Evolutionary conservation across 2,797 vertebrate genomes (phyloP), one percentile per base, ranked within the genome.

Genomic region (Cynodonichthys magdalenae): DNA sequence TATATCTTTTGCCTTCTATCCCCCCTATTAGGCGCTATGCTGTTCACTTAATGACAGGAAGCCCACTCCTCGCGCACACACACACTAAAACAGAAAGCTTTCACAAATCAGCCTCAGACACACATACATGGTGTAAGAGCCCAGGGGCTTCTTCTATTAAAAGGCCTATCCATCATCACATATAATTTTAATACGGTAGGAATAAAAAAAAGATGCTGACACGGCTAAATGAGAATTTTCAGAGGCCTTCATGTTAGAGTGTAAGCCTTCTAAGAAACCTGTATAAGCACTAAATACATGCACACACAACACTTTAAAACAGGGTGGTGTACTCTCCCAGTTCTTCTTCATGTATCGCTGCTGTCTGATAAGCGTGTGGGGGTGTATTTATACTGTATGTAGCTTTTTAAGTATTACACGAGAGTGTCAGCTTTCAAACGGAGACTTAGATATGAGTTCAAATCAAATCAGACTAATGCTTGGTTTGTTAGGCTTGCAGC

Each of bases 131-230:
- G 39, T 81, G 27, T 71, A 68, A 65, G 56, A 76, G 82, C 83
- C 79, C 49, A 49, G 63, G 74, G 79, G 69, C 65, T 81, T 54
- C 69, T 63, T 80, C 80, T 86, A 86, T 87, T 87, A 90, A 82
- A 71, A 71, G 79, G 61, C 71, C 74, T 74, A 82, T 88, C 86
- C 82, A 87, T 88, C 89, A 87, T 84, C 79, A 71, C 83, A 87
- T 88, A 58, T 86, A 74, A 90, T 81, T 89, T 89, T 88, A 82
- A 88, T 87, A 82, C 7, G 41, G 64, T 31, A 64, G 51, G 68
- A 75, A 81, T 75, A 79, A 88, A 87, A 29, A 36, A 64, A 87
- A 88, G 36, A 66, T 84, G 86, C 89, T 84, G 84, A 86, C 44
- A 11, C 46, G 63, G 88, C 81, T 77, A 78, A 84, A 78, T 68